Conservation (phyloP, 2,888 invertebrate genomes). For the Pollenia angustigena region DNA sequence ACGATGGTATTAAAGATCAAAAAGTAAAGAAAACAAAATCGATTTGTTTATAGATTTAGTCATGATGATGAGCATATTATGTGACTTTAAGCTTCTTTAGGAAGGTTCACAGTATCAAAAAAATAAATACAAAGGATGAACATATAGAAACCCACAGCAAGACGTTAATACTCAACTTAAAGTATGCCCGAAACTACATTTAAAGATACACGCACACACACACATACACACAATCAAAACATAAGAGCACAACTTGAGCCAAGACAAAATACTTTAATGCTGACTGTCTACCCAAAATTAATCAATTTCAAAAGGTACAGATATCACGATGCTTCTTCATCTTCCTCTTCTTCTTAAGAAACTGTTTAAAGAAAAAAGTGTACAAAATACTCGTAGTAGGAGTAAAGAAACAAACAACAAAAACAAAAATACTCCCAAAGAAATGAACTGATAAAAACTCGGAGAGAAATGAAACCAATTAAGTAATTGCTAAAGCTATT, state of each 20-base stretch:
- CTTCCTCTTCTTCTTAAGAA: constrained; percentile 19
- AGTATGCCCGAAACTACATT: constrained; percentile 27
- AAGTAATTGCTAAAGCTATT: constrained; percentile 78
- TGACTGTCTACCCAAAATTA: constrained; percentile 73
- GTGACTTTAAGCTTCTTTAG: constrained; percentile 71
- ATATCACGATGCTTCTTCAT: constrained; percentile 32
- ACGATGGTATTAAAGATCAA: neutral
- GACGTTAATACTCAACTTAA: constrained; percentile 50
- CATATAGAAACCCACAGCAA: constrained; percentile 44
- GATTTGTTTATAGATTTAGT: constrained; percentile 82
- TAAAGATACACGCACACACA: neutral
- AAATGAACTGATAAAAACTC: constrained; percentile 44
- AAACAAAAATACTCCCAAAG: constrained; percentile 12
- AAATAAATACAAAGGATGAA: constrained; percentile 31
- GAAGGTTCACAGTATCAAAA: constrained; percentile 32
- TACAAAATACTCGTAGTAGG: constrained; percentile 29
- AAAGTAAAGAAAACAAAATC: constrained; percentile 74
- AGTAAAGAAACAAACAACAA: constrained; percentile 26
- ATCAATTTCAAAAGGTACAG: constrained; percentile 75
- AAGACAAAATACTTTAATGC: constrained; percentile 51
- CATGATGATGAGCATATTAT: constrained; percentile 75
- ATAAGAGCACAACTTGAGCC: constrained; percentile 32
- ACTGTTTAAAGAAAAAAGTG: constrained; percentile 19
- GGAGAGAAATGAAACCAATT: constrained; percentile 77
- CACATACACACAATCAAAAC: constrained; percentile 12